Percentiles rank a stretch among this genome's conserved stretches.
Conservation (phyloP, 2,113 vertebrate genomes). For the Ochotona curzoniae region DNA sequence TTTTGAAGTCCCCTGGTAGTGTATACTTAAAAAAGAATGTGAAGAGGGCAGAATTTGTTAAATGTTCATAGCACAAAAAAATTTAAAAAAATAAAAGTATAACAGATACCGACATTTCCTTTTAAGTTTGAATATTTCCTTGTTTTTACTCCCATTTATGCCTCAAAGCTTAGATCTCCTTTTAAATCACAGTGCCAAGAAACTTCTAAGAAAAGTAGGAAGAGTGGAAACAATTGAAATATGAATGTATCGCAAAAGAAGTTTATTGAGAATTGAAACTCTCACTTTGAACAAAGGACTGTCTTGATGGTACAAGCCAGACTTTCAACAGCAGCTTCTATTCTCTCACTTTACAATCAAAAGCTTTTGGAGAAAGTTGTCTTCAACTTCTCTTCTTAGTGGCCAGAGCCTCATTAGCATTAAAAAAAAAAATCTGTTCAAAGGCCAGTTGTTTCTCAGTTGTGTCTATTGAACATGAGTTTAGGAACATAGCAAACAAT, state of each 20-base stretch:
- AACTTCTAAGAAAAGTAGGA: not conserved
- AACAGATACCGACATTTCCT: not conserved
- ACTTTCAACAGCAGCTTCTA: not conserved
- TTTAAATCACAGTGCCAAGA: slow-evolving; percentile 32
- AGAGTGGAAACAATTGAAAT: slow-evolving; percentile 38
- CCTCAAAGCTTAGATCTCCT: slow-evolving; percentile 33
- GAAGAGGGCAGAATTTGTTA: not conserved
- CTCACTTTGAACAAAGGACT: slow-evolving; percentile 44
- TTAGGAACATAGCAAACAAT: not conserved
- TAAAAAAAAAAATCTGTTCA: not conserved
- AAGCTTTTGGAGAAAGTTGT: not conserved
- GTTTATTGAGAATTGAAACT: slow-evolving; percentile 28
- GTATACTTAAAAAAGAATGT: not conserved
- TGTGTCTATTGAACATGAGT: not conserved
- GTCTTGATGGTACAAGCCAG: not conserved
- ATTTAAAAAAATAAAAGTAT: not conserved
- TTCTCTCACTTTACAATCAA: not conserved
- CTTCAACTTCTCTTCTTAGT: not conserved
- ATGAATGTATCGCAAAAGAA: slow-evolving; percentile 10
- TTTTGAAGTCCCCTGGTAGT: too few species aligned
- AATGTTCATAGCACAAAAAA: not conserved
- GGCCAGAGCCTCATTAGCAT: not conserved
- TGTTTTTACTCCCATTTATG: slow-evolving; percentile 44
- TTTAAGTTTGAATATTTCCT: slow-evolving; percentile 45
- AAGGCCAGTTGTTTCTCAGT: not conserved